phyloP scores from a whole-genome alignment of 2,113 vertebrate genomes.

The Plectropomus leopardus region DNA sequence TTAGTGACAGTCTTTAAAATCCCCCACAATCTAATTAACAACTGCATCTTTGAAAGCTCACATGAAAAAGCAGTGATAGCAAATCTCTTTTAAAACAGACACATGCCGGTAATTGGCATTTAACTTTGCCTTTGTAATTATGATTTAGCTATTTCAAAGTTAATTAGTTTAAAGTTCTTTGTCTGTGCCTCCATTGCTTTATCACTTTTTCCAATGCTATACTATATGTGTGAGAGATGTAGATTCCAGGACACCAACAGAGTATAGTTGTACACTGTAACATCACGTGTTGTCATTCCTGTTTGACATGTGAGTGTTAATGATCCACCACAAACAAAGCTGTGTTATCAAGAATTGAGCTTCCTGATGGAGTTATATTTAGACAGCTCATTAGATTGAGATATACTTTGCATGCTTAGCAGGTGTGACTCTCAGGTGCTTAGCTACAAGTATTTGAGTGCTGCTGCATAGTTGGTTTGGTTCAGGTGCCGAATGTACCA shows the following conservation, averaged over 20 bases:
- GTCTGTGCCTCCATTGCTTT: constrained; percentile 16
- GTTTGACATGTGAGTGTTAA: constrained; percentile 30
- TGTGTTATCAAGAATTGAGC: constrained; percentile 1
- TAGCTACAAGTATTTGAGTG: constrained; percentile 18
- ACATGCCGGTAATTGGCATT: constrained; percentile 56
- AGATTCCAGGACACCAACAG: not conserved
- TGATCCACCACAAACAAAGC: constrained; percentile 48
- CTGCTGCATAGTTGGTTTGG: constrained; percentile 20
- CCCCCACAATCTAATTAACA: constrained; percentile 48
- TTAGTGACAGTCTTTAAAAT: not conserved
- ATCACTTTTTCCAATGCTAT: not conserved
- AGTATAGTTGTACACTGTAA: not conserved
- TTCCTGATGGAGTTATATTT: constrained; percentile 8
- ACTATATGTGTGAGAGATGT: not conserved
- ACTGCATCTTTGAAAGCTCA: constrained; percentile 36
- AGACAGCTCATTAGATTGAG: not conserved
- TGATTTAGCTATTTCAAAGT: constrained; percentile 44
- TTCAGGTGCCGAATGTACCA: constrained; percentile 24
- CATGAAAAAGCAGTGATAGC: constrained; percentile 31
- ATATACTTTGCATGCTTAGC: constrained; percentile 13
- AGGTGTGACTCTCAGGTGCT: constrained; percentile 42
- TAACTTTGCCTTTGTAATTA: constrained; percentile 57
- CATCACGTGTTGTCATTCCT: not conserved
- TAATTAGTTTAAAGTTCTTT: constrained; percentile 42
- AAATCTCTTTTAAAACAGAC: constrained; percentile 43